phyloP scores from a whole-genome alignment of 2,888 invertebrate species.

The Saturnia japonica region DNA sequence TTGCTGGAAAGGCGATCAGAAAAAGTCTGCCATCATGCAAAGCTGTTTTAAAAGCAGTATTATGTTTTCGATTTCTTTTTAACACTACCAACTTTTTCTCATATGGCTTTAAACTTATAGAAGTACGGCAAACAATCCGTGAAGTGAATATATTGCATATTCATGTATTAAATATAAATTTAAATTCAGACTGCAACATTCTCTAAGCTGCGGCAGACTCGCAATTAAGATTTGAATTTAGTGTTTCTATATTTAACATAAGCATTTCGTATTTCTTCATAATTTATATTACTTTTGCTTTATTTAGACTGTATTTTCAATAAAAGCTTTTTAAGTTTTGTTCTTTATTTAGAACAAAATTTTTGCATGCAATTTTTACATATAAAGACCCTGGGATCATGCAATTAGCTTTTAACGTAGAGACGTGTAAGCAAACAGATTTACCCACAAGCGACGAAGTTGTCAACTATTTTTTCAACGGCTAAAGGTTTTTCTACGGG shows the following conservation, averaged over 20 bases:
- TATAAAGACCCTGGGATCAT: not conserved
- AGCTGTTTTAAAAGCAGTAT: not conserved
- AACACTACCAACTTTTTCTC: not conserved
- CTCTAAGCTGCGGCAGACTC: not conserved
- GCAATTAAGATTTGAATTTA: constrained; percentile 1
- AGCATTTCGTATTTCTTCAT: not conserved
- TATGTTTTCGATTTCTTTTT: not conserved
- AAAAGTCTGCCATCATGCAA: not conserved
- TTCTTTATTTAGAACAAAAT: not conserved
- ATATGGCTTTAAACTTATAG: not conserved
- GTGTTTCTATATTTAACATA: not conserved
- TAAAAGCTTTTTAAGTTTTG: not conserved
- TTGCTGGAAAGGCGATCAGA: not conserved
- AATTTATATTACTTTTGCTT: not conserved
- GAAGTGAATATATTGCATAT: not conserved
- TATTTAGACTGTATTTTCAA: not conserved
- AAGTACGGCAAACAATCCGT: not conserved
- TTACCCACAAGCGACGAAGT: not conserved
- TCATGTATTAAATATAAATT: not conserved
- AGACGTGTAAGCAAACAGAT: not conserved
- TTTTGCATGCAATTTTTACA: not conserved
- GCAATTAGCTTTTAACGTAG: constrained; percentile 7
- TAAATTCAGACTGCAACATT: not conserved
- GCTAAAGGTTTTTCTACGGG: constrained; percentile 7
- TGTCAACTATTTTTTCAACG: constrained; percentile 16